Conservation (phyloP, 2,888 invertebrate genomes). For the Tineola bisselliella region DNA sequence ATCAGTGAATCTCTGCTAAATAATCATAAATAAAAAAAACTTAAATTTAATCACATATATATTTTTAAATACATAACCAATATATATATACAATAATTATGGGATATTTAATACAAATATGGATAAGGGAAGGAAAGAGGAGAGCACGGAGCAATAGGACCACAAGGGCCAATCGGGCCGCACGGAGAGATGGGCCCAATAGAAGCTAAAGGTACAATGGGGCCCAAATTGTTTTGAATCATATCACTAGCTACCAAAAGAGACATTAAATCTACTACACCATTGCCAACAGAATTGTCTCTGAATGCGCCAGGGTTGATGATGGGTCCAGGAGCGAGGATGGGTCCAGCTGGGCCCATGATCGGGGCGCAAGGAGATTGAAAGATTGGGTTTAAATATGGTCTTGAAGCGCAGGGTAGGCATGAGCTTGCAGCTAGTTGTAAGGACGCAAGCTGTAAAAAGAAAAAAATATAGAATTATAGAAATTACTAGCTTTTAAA, state of each 20-base stretch:
- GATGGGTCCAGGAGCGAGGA: not conserved
- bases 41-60: too few species aligned
- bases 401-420: not conserved
- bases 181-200: not conserved
- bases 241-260: conserved; percentile 18
- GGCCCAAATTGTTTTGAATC: conserved; percentile 14
- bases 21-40: too few species aligned
- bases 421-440: not conserved
- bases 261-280: conserved; percentile 18
- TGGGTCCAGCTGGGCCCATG: not conserved
- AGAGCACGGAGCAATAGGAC: not conserved
- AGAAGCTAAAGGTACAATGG: not conserved
- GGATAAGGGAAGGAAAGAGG: not conserved
- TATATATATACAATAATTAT: too few species aligned
- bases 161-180: not conserved
- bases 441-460: not conserved
- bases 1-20: too few species aligned
- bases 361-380: not conserved
- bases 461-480: not conserved
- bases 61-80: too few species aligned
- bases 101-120: not conserved
- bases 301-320: not conserved
- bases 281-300: conserved; percentile 18
- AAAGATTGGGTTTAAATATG: not conserved
- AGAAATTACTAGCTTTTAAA: too few species aligned